phyloP scores from a whole-genome alignment of 1,140 invertebrate genomes.

The Orius insidiosus region DNA sequence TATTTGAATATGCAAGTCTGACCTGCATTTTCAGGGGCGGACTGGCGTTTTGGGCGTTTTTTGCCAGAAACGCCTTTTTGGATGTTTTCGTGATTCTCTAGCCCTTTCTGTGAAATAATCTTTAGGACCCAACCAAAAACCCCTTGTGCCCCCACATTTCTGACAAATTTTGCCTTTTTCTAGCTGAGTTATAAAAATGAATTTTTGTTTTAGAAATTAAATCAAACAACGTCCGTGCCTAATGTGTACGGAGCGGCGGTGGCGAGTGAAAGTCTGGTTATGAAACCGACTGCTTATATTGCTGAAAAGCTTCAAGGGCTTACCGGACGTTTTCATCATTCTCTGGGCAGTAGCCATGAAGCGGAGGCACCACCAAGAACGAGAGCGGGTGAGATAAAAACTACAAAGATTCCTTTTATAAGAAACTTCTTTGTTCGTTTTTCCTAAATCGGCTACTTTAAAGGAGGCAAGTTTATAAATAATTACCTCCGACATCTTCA shows the following conservation, averaged over 20 bases:
- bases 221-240: slow-evolving; percentile 7
- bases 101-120: too few species aligned
- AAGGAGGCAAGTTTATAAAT: not conserved
- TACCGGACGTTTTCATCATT: slow-evolving; percentile 31
- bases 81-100: too few species aligned
- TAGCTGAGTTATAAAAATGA: too few species aligned
- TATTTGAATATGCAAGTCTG: too few species aligned
- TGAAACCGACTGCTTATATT: slow-evolving; percentile 19
- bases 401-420: not conserved
- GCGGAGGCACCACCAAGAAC: slow-evolving; percentile 6
- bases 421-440: not conserved
- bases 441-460: not conserved
- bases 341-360: not conserved
- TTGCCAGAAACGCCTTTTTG: too few species aligned
- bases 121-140: too few species aligned
- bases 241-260: slow-evolving; percentile 7
- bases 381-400: slow-evolving; percentile 8
- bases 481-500: not conserved
- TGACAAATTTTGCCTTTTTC: too few species aligned
- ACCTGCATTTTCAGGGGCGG: too few species aligned
- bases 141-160: too few species aligned
- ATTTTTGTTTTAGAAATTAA: not conserved
- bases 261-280: slow-evolving; percentile 8
- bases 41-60: too few species aligned
- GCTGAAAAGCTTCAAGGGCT: slow-evolving; percentile 36